Evolutionary conservation across 1,140 invertebrate genomes (phyloP), one percentile per base, ranked within the genome.

Genomic region (Ips typographus): DNA sequence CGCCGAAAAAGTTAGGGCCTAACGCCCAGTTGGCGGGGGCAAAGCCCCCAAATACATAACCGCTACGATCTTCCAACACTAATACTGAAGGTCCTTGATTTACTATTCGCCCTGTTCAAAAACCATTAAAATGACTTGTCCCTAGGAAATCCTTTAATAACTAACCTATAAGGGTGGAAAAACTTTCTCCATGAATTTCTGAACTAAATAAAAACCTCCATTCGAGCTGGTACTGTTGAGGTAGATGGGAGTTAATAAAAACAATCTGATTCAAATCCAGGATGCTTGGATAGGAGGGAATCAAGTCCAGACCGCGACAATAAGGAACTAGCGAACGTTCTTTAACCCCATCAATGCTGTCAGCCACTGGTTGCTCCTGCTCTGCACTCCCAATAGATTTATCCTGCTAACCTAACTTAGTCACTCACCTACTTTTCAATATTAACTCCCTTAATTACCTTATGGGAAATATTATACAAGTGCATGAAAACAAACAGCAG

Each of bases 1-100:
- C 85, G 47, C 91, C 92, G 72, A 83, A 84, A 77, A 90, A 94
- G 72, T 89, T 89, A 4, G 92, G 88, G 47, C 87, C 84, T 1
- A 90, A 72, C 0, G 82, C 77, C 93, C 94, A 96, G 66, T 86
- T 87, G 42, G 86, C 83, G 1, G 91, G 85, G 1, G 93, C 91
- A 84, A 91, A 96, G 43, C 91, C 94, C 6, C 94, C 95, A 83
- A 97, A 96, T 2, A 94, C 87, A 77, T 93, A 85, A n/a, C 91
- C 91, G 74, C 88, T 86, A 56, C 85, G 87, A 75, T 96, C 93
- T 78, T 91, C 90, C 1, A 94, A 81, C 56, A 94, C 88, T 2
- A 94, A 81, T 1, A 94, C 80, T 2, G 90, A 91, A 0, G 91
- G 86, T 43, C 93, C 92, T 76, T 93, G 89, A 76, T 93, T 87